These are phyloP conservation scores for Bombyx mori DNA, from an alignment of 1,140 invertebrate species.

Conservation along the genomic window DNA sequence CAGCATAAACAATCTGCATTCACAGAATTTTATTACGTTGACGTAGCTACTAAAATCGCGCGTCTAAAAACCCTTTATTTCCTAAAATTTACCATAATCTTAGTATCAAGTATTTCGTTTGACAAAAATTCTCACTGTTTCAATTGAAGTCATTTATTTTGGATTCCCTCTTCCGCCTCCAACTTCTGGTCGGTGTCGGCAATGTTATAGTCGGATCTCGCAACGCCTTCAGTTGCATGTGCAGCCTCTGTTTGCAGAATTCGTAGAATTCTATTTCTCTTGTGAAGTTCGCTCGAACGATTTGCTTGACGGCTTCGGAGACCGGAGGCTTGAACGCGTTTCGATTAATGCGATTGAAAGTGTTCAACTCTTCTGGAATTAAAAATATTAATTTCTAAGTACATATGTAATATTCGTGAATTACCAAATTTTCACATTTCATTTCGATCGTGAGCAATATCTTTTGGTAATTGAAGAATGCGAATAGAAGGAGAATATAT, in stretches of 20 bases:
- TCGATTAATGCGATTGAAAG: conserved; percentile 84
- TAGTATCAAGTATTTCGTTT: too few species aligned
- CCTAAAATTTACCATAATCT: conserved; percentile 7
- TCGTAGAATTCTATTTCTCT: conserved; percentile 93
- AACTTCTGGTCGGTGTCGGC: conserved; percentile 18
- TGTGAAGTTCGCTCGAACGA: conserved; percentile 90
- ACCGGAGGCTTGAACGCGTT: conserved; percentile 91
- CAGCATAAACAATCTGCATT: too few species aligned
- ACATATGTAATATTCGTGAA: too few species aligned
- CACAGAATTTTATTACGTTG: too few species aligned
- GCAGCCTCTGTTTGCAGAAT: conserved; percentile 87
- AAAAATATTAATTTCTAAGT: not conserved
- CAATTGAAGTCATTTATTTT: conserved; percentile 6
- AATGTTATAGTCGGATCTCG: conserved; percentile 61
- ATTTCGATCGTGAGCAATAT: too few species aligned
- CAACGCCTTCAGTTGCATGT: conserved; percentile 84
- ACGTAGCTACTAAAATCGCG: not conserved
- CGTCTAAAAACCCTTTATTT: conserved; percentile 4
- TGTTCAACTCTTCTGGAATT: conserved; percentile 78
- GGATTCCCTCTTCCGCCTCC: conserved; percentile 13
- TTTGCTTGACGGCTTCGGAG: conserved; percentile 86
- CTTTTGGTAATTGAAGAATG: too few species aligned
- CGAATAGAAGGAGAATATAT: too few species aligned
- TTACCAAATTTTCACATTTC: too few species aligned
- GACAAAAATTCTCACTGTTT: not conserved